phyloP scores from a whole-genome alignment of 2,113 vertebrate genomes.

The Gavialis gangeticus region DNA sequence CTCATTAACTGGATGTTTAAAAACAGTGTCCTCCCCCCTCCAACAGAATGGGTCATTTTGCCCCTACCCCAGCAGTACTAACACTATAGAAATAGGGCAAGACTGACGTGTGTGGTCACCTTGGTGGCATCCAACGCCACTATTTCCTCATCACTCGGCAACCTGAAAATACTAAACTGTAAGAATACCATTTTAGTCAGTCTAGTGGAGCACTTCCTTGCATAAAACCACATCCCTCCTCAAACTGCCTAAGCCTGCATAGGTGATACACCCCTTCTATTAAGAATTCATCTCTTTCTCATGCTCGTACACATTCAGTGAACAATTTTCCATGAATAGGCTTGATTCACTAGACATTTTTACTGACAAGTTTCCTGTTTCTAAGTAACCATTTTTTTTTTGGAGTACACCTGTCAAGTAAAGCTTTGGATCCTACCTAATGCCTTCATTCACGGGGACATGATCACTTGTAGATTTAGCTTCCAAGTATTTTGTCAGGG shows the following conservation, averaged over 20 bases:
- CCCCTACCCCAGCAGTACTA: rapidly evolving
- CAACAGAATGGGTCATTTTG: rapidly evolving
- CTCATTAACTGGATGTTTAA: not conserved
- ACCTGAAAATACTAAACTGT: rapidly evolving
- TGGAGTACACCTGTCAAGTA: not conserved
- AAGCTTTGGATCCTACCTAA: conserved; percentile 18
- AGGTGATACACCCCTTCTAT: not conserved
- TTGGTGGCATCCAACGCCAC: rapidly evolving
- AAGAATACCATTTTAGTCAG: not conserved
- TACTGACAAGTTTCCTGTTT: not conserved
- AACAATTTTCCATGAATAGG: not conserved
- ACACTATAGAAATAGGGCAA: rapidly evolving
- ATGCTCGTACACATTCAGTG: rapidly evolving
- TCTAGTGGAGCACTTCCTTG: not conserved
- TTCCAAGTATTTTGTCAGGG: conserved; percentile 40
- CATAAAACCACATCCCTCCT: not conserved
- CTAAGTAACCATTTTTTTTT: not conserved
- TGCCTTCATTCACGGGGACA: conserved; percentile 21
- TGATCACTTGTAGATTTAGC: conserved; percentile 23
- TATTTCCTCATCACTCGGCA: not conserved
- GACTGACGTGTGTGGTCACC: not conserved
- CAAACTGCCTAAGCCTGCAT: not conserved
- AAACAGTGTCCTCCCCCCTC: not conserved
- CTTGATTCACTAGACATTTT: not conserved
- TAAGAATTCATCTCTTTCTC: not conserved